These are phyloP conservation scores for Scalopus aquaticus DNA, from an alignment of 2,113 vertebrate species.

Conservation along the genomic window DNA sequence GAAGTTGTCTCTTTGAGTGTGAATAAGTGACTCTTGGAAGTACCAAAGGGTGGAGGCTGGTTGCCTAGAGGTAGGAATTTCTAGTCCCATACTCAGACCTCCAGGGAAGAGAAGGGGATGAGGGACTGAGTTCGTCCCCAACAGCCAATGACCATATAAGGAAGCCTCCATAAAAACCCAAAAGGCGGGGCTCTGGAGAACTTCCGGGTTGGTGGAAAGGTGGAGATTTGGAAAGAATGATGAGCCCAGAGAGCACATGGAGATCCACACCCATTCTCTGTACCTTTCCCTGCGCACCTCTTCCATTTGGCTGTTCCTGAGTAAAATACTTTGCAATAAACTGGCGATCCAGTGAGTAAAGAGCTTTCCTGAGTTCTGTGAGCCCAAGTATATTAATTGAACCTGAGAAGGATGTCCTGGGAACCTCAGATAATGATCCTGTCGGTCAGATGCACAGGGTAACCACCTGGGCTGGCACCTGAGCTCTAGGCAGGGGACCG, in stretches of 20 bases:
- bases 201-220: not conserved
- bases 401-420: not conserved
- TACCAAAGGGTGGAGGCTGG: not conserved
- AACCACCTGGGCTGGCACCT: not conserved
- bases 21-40: not conserved
- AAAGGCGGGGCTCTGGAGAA: not conserved
- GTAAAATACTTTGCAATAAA: not conserved
- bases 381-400: not conserved
- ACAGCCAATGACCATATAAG: not conserved
- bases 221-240: not conserved
- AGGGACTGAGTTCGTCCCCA: not conserved
- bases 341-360: not conserved
- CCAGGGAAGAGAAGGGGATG: not conserved
- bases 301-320: not conserved
- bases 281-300: not conserved
- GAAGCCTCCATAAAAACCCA: not conserved
- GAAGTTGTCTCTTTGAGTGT: not conserved
- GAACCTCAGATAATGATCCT: not conserved
- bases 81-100: not conserved
- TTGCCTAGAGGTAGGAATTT: not conserved
- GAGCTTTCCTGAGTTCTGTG: not conserved
- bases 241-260: not conserved
- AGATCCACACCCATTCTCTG: not conserved
- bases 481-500: not conserved
- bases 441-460: not conserved